Evolutionary conservation across 2,888 invertebrate genomes (phyloP).

Genomic region (Dascillus cervinus): DNA sequence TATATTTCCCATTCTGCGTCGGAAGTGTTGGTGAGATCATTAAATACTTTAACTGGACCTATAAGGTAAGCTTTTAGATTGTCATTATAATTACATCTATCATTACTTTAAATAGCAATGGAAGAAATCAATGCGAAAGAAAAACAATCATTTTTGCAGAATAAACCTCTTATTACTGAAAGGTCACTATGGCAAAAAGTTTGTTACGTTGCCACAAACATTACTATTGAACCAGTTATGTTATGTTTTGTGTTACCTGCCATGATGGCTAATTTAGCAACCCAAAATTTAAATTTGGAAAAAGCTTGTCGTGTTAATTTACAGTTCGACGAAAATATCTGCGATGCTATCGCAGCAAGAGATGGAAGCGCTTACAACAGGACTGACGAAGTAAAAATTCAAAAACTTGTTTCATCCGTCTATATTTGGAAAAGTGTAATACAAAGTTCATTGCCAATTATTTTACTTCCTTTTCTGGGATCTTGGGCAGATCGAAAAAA

Average conservation of each 20-base stretch:
- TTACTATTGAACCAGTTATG: constrained; percentile 57
- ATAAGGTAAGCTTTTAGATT: too few relatives aligned
- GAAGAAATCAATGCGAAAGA: too few relatives aligned
- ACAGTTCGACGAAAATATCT: constrained; percentile 57
- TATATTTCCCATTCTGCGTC: too few relatives aligned
- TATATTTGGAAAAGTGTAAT: constrained; percentile 50
- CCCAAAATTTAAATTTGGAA: constrained; percentile 73
- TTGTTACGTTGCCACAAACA: constrained; percentile 5
- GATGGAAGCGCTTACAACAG: constrained; percentile 59
- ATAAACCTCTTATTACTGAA: too few relatives aligned
- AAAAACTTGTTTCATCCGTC: constrained; percentile 36
- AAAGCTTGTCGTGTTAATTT: constrained; percentile 78
- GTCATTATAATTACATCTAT: too few relatives aligned
- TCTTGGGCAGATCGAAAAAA: constrained; percentile 55
- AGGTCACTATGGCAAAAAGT: too few relatives aligned
- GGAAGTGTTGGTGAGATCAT: too few relatives aligned
- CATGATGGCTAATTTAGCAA: constrained; percentile 58
- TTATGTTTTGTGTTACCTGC: constrained; percentile 56
- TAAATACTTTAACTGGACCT: too few relatives aligned
- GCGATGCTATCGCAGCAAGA: constrained; percentile 62
- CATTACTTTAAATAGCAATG: too few relatives aligned
- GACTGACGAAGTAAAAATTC: constrained; percentile 40
- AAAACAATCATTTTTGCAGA: too few relatives aligned
- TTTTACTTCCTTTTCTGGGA: constrained; percentile 50
- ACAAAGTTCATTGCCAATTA: constrained; percentile 47